Base-by-base conservation (phyloP, 2,797 vertebrate species). In the Anomalospiza imberbis region DNA sequence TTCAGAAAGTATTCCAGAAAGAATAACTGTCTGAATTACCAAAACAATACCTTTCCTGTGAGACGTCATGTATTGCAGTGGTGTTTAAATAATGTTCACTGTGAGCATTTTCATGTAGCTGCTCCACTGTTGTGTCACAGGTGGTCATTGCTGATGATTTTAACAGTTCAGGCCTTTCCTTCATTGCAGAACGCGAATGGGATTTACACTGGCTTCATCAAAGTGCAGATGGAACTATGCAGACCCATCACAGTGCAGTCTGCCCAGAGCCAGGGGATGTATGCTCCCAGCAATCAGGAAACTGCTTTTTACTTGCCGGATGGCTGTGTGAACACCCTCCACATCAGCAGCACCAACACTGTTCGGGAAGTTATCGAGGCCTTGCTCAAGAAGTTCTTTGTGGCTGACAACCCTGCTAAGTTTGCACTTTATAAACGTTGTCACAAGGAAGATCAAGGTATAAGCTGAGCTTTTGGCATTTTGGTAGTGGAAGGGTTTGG, bases 131-230 rank as follows among this genome's bases (percentile, higher is more conserved):
- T 31, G 3, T 11, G 61, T 55, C 72, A 12, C 47, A 36, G 1
- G 14, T 50, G 71, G n/a, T 55, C 53, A 13, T 3, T 22, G 18
- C 50, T 48, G 4, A 38, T 17, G 2, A 32, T 61, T 38, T 60
- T 80, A 65, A 83, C 82, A 17, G 28, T 25, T 51, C 2, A 5
- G 7, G 12, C 7, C 86, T 94, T 90, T 92, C 50, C 74, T 89
- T 61, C 7, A 1, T 47, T 93, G 36, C 96, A 99, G 99, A 98
- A 98, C 6, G 63, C 97, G 0, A 98, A 97, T 22, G 98, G 99
- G 72, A 96, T 98, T 72, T 99, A 99, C 96, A 99, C 99, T 31
- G 99, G 99, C 93, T 99, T 99, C 98, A 99, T 99, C 97, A 99
- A 99, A 94, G 99, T 99, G 66, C 99, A 99, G 98, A 97, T 99